phyloP scores from a whole-genome alignment of 1,140 invertebrate species.

The Drosophila oshimai region DNA sequence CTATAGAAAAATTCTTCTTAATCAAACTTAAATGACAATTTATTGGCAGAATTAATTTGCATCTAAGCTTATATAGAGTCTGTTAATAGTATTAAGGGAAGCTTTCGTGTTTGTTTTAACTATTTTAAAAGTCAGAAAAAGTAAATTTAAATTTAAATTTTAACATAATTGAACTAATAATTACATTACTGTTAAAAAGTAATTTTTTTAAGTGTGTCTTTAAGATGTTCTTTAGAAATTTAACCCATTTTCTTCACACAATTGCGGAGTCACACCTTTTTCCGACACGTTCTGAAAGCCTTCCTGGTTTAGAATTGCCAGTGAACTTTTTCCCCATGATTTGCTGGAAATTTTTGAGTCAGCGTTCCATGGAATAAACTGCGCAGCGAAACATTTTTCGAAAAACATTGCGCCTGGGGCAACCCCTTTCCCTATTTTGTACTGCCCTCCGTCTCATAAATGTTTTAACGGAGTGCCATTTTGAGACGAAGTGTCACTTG shows the following conservation, averaged over 20 bases:
- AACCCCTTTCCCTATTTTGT: conserved; percentile 1
- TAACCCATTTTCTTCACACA: neutral
- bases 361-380: neutral
- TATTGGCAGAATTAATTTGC: too few relatives aligned
- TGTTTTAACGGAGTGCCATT: conserved; percentile 52
- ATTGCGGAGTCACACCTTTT: neutral
- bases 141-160: too few relatives aligned
- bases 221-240: neutral
- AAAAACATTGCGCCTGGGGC: conserved; percentile 16
- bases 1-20: too few relatives aligned
- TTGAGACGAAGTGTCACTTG: conserved; percentile 51
- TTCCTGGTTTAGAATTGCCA: neutral
- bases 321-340: conserved; percentile 8
- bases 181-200: too few relatives aligned
- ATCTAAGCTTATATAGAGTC: too few relatives aligned
- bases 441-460: conserved; percentile 37
- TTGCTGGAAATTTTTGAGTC: neutral
- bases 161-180: too few relatives aligned
- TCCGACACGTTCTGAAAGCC: neutral
- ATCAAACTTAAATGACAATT: too few relatives aligned
- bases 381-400: neutral
- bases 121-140: neutral
- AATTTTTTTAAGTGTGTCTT: neutral
- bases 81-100: too few relatives aligned
- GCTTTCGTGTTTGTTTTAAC: too few relatives aligned